Percentiles rank a stretch among this genome's conserved stretches.
Conservation (phyloP, 2,797 vertebrate species). For the Phylloscopus collybita region DNA sequence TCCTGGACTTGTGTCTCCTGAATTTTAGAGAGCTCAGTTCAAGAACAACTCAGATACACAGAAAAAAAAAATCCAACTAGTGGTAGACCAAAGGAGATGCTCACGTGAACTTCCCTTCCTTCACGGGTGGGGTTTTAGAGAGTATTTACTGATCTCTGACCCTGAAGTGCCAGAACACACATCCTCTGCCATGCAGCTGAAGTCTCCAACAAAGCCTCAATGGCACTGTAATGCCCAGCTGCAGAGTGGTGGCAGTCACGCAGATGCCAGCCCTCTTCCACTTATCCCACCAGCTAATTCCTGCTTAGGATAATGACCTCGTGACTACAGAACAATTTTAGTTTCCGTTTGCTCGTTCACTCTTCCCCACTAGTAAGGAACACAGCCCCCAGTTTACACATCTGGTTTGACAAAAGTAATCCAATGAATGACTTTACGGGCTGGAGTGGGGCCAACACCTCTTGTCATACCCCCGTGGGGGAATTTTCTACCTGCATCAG, state of each 20-base stretch:
- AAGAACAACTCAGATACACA: background rate
- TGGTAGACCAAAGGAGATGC: background rate
- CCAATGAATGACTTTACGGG: background rate
- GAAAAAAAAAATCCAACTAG: background rate
- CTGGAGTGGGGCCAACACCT: accelerated
- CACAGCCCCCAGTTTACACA: background rate
- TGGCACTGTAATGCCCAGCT: accelerated
- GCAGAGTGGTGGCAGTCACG: background rate
- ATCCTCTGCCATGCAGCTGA: background rate
- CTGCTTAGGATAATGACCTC: background rate
- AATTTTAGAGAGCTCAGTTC: background rate
- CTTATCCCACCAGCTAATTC: background rate
- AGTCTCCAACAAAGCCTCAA: background rate
- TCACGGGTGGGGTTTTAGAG: background rate
- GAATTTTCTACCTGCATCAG: background rate
- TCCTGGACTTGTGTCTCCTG: background rate
- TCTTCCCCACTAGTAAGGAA: background rate
- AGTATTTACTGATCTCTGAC: background rate
- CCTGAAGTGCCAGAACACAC: background rate
- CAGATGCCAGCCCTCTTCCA: background rate
- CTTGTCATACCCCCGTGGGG: background rate
- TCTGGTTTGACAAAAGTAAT: background rate
- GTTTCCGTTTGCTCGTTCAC: background rate
- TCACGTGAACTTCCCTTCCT: background rate
- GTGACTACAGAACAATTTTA: background rate